Evolutionary conservation across 2,797 vertebrate species (phyloP), one percentile per base, ranked within the genome.

Genomic region (Eupleurogrammus muticus): DNA sequence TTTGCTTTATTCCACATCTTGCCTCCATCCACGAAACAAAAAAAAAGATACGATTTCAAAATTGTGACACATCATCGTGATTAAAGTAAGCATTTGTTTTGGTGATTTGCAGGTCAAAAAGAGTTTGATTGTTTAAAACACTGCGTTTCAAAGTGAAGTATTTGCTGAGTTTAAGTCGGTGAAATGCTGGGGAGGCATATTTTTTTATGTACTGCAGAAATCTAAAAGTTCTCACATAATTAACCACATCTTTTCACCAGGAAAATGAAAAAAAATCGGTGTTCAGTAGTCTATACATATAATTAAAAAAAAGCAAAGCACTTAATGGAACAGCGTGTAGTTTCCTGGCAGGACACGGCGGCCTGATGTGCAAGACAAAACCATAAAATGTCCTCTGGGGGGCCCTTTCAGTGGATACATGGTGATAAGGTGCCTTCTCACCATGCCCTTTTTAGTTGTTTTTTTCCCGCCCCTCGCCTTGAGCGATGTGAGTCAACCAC

Each of bases 1-100:
- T 69, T n/a, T 44, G 53, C 24, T 49, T 65, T 50, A 58, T 44
- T 55, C 4, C 19, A 79, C 10, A 68, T 60, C 21, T 28, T 17
- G 23, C 11, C 23, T 58, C 59, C 14, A 51, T 60, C 34, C 16
- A 6, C 7, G 4, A 13, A 40, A 40, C 58, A 66, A 79, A 5
- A 13, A 40, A 40, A 68, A 66, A 79, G 61, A 51, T 36, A 28
- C 1, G 13, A 44, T 47, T 67, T 71, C 35, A 53, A 9, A 48
- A 8, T 28, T n/a, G 23, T 4, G 52, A 62, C 16, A 28, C 4
- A 16, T n/a, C 53, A 32, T 48, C n/a, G n/a, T n/a, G n/a, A n/a
- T n/a, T n/a, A n/a, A n/a, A n/a, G 11, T 24, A 9, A 28, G 46
- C 1, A 6, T 38, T 11, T 51, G 5, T 55, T 21, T 14, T 14